Evolutionary conservation across 1,140 invertebrate species (phyloP).

Genomic region (Homalodisca vitripennis): DNA sequence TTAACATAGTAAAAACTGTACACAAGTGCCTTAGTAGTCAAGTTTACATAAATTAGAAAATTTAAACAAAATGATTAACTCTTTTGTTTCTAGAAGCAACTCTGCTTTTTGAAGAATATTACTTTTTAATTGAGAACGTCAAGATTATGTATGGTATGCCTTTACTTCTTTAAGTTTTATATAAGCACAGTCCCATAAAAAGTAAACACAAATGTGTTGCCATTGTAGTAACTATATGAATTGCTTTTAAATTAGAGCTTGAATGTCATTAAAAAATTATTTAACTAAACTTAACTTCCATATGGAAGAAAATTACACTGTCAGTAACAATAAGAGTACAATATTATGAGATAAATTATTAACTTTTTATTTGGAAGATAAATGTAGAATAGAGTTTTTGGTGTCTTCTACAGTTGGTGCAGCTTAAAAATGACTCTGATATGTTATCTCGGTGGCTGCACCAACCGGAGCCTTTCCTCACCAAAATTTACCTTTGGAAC

Average conservation of each 20-base stretch:
- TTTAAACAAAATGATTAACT: neutral
- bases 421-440: neutral
- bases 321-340: neutral
- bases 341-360: neutral
- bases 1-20: neutral
- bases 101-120: too few relatives aligned
- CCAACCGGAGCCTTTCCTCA: neutral
- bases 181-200: too few relatives aligned
- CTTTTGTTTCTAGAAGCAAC: too few relatives aligned
- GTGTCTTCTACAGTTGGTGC: neutral
- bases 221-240: too few relatives aligned
- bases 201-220: too few relatives aligned
- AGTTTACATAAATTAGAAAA: neutral
- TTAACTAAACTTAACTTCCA: neutral
- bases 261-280: too few relatives aligned
- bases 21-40: neutral
- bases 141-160: too few relatives aligned
- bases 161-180: too few relatives aligned
- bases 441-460: neutral
- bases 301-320: neutral
- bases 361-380: neutral
- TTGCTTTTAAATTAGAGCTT: too few relatives aligned
- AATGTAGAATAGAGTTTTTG: neutral
- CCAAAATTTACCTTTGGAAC: constrained; percentile 13
- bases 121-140: too few relatives aligned